These are phyloP conservation scores for Nasonia vitripennis DNA, from an alignment of 1,140 invertebrate species.

Conservation along the genomic window DNA sequence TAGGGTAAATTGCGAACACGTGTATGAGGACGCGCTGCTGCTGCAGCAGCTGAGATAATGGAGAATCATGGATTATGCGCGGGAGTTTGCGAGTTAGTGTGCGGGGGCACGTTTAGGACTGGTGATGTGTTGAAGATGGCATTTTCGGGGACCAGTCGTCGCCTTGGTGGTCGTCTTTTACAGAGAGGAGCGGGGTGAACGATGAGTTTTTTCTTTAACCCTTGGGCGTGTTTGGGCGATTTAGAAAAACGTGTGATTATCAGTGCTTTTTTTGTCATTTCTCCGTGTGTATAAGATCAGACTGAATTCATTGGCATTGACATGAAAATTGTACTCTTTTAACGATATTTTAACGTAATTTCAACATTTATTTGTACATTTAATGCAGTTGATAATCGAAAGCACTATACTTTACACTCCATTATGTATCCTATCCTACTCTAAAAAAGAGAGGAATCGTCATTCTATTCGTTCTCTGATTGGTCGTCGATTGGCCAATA, in stretches of 20 bases:
- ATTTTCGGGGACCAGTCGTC: background rate
- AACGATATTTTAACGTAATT: no score
- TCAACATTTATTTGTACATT: no score
- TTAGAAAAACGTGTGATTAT: background rate
- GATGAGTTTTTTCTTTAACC: background rate
- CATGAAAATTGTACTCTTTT: no score
- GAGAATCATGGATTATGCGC: background rate
- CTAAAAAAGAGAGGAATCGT: no score
- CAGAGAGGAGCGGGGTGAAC: background rate
- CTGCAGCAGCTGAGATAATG: background rate
- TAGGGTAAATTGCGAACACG: background rate
- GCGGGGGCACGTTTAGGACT: background rate
- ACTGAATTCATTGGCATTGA: no score
- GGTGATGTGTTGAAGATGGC: slow-evolving; percentile 1
- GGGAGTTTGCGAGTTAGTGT: background rate
- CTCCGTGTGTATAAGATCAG: no score
- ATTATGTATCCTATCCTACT: no score
- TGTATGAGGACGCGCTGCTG: background rate
- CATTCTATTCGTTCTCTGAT: no score
- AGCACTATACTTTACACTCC: no score
- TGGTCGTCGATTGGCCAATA: no score
- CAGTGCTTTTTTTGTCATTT: background rate
- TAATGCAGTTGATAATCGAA: no score
- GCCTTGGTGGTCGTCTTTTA: background rate
- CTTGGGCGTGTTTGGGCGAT: background rate